phyloP scores from a whole-genome alignment of 2,888 invertebrate genomes.

The Odontomyia ornata region DNA sequence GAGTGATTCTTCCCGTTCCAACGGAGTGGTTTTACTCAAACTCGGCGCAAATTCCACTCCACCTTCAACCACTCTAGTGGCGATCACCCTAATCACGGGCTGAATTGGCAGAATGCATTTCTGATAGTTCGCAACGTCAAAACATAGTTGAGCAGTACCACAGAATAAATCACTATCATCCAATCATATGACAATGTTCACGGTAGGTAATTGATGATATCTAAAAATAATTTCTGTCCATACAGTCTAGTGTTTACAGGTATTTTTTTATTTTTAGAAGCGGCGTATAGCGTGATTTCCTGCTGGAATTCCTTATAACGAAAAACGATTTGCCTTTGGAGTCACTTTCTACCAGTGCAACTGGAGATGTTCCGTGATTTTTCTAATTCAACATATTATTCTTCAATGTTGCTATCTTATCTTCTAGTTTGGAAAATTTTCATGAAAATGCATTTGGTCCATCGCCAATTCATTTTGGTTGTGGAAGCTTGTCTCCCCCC shows the following conservation, averaged over 20 bases:
- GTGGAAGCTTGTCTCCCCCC: conserved; percentile 51
- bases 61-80: too few relatives aligned
- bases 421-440: background rate
- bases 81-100: too few relatives aligned
- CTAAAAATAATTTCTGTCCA: conserved; percentile 36
- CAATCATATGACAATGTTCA: too few relatives aligned
- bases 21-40: too few relatives aligned
- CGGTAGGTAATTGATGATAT: conserved; percentile 9
- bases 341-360: background rate
- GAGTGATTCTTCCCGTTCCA: too few relatives aligned
- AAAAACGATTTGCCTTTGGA: background rate
- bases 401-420: background rate
- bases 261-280: conserved; percentile 14
- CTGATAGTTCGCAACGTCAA: too few relatives aligned
- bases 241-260: background rate
- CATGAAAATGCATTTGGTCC: conserved; percentile 55
- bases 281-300: conserved; percentile 8
- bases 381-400: conserved; percentile 14
- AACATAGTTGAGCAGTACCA: too few relatives aligned
- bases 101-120: too few relatives aligned
- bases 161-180: too few relatives aligned
- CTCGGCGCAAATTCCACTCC: too few relatives aligned
- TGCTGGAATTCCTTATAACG: conserved; percentile 18
- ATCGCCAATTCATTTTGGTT: conserved; percentile 54
- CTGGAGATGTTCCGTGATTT: background rate